A percentile compares a stretch with the other conserved stretches of the same genome.
phyloP scores from a whole-genome alignment of 2,888 invertebrate species.

The Arge pagana region DNA sequence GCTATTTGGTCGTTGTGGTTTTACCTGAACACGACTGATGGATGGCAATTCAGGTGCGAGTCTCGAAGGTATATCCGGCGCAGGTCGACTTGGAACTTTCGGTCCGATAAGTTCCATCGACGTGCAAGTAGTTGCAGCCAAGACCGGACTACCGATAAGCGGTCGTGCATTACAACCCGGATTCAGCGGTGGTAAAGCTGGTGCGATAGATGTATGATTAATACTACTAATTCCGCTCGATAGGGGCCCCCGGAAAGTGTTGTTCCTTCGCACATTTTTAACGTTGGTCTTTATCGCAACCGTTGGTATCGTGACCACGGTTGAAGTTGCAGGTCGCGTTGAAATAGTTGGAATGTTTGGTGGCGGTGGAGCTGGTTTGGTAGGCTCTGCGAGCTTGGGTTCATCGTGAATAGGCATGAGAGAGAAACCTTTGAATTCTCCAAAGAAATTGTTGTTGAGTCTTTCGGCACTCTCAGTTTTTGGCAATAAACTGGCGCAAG shows the following conservation, averaged over 20 bases:
- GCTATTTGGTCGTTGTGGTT: slow-evolving; percentile 43
- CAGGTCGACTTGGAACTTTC: slow-evolving; percentile 59
- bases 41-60: slow-evolving; percentile 64
- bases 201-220: slow-evolving; percentile 55
- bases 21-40: slow-evolving; percentile 21
- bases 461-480: slow-evolving; percentile 53
- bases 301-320: slow-evolving; percentile 29
- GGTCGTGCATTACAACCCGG: slow-evolving; percentile 69
- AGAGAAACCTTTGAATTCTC: slow-evolving; percentile 86
- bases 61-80: slow-evolving; percentile 65
- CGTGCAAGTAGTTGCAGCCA: slow-evolving; percentile 81
- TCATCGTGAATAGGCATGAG: slow-evolving; percentile 68
- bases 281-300: slow-evolving; percentile 52
- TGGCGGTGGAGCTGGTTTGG: slow-evolving; percentile 68
- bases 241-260: slow-evolving; percentile 32
- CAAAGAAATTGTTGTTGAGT: slow-evolving; percentile 73
- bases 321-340: slow-evolving; percentile 32
- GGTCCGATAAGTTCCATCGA: slow-evolving; percentile 75
- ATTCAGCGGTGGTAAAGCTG: slow-evolving; percentile 69
- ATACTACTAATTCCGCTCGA: slow-evolving; percentile 54
- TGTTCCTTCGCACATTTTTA: slow-evolving; percentile 40
- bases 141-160: slow-evolving; percentile 79
- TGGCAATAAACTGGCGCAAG: slow-evolving; percentile 53
- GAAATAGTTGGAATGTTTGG: slow-evolving; percentile 64
- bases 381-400: slow-evolving; percentile 54